Evolutionary conservation across 2,888 invertebrate genomes (phyloP).

Genomic region (Yponomeuta sedellus): DNA sequence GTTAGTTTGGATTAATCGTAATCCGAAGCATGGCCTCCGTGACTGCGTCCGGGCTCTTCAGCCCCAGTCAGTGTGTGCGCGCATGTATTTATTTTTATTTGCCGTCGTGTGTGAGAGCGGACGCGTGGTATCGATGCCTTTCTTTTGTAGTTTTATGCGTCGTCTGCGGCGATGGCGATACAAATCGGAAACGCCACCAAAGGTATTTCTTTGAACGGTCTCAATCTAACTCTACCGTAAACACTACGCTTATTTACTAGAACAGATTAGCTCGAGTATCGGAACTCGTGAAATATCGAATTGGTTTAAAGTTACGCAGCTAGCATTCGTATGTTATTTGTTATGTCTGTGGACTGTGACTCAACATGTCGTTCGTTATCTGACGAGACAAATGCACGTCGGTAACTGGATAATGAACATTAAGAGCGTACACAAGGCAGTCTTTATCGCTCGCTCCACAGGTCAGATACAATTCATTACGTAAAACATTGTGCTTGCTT

Average conservation of each 20-base stretch:
- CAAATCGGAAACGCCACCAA: slow-evolving; percentile 22
- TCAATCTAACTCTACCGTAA: not conserved
- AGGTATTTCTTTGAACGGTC: slow-evolving; percentile 2
- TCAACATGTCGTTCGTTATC: not conserved
- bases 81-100: slow-evolving; percentile 55
- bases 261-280: not conserved
- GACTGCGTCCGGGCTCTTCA: not conserved
- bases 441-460: too few species aligned
- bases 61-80: slow-evolving; percentile 29
- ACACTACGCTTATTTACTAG: not conserved
- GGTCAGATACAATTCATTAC: too few species aligned
- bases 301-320: not conserved
- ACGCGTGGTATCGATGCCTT: slow-evolving; percentile 48
- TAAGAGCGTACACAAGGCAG: not conserved
- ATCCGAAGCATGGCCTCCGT: slow-evolving; percentile 4
- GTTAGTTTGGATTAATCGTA: not conserved
- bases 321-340: not conserved
- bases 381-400: not conserved
- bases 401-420: not conserved
- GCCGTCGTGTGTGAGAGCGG: slow-evolving; percentile 48
- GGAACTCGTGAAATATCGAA: not conserved
- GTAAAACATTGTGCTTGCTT: too few species aligned
- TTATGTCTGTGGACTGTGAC: not conserved
- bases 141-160: slow-evolving; percentile 43
- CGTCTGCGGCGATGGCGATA: slow-evolving; percentile 15